Conservation (phyloP, 2,888 invertebrate genomes). For the Arenicola marina region DNA sequence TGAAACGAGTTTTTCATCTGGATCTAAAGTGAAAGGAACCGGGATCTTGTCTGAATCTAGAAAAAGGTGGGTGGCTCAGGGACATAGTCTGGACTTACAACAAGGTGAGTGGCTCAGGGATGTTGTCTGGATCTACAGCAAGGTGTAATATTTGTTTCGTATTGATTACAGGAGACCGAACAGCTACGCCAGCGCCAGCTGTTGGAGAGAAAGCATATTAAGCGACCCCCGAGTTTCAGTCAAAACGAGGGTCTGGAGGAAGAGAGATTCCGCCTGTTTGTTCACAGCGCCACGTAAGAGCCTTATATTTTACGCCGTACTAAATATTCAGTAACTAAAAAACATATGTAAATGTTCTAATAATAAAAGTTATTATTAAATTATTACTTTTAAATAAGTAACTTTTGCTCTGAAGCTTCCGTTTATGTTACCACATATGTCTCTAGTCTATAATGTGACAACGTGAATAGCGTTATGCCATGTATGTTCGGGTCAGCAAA, state of each 20-base stretch:
- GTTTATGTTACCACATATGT: too few relatives aligned
- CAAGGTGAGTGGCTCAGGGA: slow-evolving; percentile 60
- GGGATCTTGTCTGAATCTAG: slow-evolving; percentile 60
- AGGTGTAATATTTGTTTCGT: slow-evolving; percentile 43
- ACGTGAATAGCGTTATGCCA: too few relatives aligned
- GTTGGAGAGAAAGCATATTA: slow-evolving; percentile 35
- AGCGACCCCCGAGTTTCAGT: slow-evolving; percentile 21
- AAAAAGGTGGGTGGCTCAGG: slow-evolving; percentile 54
- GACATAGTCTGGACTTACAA: slow-evolving; percentile 61
- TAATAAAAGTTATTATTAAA: too few relatives aligned
- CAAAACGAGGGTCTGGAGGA: slow-evolving; percentile 44
- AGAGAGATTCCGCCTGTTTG: slow-evolving; percentile 52
- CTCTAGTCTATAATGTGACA: too few relatives aligned
- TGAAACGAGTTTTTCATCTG: slow-evolving; percentile 60
- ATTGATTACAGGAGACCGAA: slow-evolving; percentile 50
- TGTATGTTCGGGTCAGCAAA: too few relatives aligned
- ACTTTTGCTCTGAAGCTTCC: too few relatives aligned
- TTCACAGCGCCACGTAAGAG: slow-evolving; percentile 48
- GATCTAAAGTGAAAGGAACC: slow-evolving; percentile 57
- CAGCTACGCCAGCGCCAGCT: slow-evolving; percentile 41
- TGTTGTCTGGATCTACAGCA: slow-evolving; percentile 60
- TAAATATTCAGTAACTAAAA: too few relatives aligned
- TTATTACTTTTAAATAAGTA: too few relatives aligned
- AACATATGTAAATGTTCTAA: too few relatives aligned
- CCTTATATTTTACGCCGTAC: too few relatives aligned